Base-by-base conservation (phyloP, 2,888 invertebrate genomes). In the Leptopilina syphax region DNA sequence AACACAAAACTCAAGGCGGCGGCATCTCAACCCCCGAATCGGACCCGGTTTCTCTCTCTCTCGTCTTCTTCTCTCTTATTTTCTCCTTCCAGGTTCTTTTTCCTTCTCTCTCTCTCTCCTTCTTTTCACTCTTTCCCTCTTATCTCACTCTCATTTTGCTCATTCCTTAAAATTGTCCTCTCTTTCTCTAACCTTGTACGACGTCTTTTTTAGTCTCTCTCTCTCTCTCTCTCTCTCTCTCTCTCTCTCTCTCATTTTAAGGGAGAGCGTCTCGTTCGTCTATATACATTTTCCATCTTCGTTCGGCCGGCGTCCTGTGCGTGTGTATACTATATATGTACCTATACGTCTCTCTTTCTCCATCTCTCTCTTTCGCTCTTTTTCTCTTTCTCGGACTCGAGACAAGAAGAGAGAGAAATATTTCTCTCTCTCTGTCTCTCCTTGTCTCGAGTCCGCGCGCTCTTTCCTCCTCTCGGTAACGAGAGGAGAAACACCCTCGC, bases 401-500 rank as follows among this genome's bases (percentile, higher is more conserved):
- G 92, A 91, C 91, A 91, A 91, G 92, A 92, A 92, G 34, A 34
- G 34, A 34, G 34, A 34, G 4, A 34, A 3, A 3, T 34, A 34
- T 3, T 3, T 34, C 3, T 34, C 81, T 78, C 81, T 34, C 34
- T 34, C 34, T 82, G 13, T 41, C 67, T 44, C 47, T 70, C 82
- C 77, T 82, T 84, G 83, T 83, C 81, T 76, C 84, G 83, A 80
- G 82, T 66, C 81, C 66, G 78, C 8, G 80, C 65, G 79, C 83
- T 80, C 83, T 82, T 86, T 86, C 86, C 86, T 85, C 86, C 88
- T 88, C 89, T 87, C 87, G 89, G 90, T 92, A 92, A 92, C 92
- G 91, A 92, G 92, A 91, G 91, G 91, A 92, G 92, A 92, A 92
- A 92, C 91, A 92, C 92, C 91, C 91, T 92, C 91, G 92, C 92